Evolutionary conservation across 2,797 vertebrate genomes (phyloP).

Genomic region (Eulemur coronatus): DNA sequence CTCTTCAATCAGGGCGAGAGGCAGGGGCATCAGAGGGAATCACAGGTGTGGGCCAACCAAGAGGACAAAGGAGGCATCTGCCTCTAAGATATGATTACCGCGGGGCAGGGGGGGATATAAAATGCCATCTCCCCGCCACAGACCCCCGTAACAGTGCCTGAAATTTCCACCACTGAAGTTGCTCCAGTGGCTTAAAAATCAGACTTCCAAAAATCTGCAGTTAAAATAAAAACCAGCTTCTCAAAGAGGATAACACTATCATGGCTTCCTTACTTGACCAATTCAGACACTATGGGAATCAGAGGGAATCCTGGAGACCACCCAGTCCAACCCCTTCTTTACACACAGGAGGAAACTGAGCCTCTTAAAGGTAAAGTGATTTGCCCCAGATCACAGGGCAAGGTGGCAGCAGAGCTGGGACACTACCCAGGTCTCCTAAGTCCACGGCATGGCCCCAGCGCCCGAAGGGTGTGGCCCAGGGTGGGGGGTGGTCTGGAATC

Average conservation of each 20-base stretch:
- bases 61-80: neutral
- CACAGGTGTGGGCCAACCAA: neutral
- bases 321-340: neutral
- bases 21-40: neutral
- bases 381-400: neutral
- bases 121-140: neutral
- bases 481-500: neutral
- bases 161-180: neutral
- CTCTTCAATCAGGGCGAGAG: neutral
- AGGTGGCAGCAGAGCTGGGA: neutral
- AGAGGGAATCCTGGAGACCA: neutral
- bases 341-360: neutral
- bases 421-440: neutral
- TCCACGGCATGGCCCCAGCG: neutral
- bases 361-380: neutral
- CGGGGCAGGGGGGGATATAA: fast-evolving
- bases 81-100: neutral
- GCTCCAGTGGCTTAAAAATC: neutral
- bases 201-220: neutral
- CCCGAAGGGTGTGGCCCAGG: neutral
- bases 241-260: fast-evolving
- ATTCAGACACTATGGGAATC: neutral
- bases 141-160: neutral
- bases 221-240: neutral
- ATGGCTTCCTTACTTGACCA: fast-evolving